Conservation (phyloP, 92 coral and sea anemone genomes). For the Porites rus region DNA sequence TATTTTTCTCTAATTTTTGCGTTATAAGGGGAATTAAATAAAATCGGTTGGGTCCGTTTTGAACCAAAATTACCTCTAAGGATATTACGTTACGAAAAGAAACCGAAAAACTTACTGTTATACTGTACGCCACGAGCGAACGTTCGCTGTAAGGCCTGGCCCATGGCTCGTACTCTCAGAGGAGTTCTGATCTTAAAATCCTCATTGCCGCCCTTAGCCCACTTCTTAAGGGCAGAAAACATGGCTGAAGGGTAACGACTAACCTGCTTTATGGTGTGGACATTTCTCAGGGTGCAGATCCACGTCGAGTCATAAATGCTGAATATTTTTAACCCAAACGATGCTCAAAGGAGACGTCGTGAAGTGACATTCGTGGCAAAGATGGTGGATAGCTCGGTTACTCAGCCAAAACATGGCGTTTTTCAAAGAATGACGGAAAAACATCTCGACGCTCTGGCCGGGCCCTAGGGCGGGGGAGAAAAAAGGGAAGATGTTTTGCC, state of each 20-base stretch:
- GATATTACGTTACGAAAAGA: too few relatives aligned
- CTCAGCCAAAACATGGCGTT: conserved; percentile 29
- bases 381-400: conserved; percentile 42
- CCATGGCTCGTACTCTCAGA: conserved; percentile 94
- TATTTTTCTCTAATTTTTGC: too few relatives aligned
- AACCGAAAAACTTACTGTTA: too few relatives aligned
- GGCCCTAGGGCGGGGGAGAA: too few relatives aligned
- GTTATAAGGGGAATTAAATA: too few relatives aligned
- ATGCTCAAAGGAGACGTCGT: conserved; percentile 9
- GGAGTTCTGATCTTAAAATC: conserved; percentile 90
- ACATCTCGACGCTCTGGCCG: conserved; percentile 12
- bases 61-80: too few relatives aligned
- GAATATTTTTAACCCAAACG: not conserved
- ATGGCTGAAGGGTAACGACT: conserved; percentile 25
- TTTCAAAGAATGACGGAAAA: too few relatives aligned
- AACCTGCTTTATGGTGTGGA: not conserved
- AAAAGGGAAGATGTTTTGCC: too few relatives aligned
- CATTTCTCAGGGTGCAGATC: not conserved
- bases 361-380: conserved; percentile 29
- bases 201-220: conserved; percentile 89
- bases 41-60: too few relatives aligned
- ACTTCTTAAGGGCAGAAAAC: conserved; percentile 90
- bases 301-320: not conserved
- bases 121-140: too few relatives aligned
- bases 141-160: conserved; percentile 94